Percentiles rank a stretch among this genome's conserved stretches.
These are phyloP conservation scores for Poecilus cupreus DNA, from an alignment of 2,888 invertebrate genomes.

Conservation along the genomic window DNA sequence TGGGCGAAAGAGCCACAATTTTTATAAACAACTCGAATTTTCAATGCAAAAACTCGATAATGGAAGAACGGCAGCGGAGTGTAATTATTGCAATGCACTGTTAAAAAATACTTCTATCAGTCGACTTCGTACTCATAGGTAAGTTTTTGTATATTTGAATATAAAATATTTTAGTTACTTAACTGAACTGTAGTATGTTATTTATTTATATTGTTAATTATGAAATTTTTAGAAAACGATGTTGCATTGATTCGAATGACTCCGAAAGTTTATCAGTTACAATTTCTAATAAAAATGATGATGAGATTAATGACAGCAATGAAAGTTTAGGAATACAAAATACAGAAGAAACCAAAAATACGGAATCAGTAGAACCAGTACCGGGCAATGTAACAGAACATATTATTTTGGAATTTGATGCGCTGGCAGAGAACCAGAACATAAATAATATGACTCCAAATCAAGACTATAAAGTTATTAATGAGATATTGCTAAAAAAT, in stretches of 20 bases:
- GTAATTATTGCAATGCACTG: not conserved
- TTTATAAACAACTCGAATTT: not conserved
- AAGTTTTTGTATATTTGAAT: too few species aligned
- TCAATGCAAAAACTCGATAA: not conserved
- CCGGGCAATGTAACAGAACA: not conserved
- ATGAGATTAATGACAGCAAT: too few species aligned
- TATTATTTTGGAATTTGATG: not conserved
- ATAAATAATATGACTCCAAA: not conserved
- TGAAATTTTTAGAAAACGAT: conserved; percentile 7
- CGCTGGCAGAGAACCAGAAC: not conserved
- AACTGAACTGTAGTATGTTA: not conserved
- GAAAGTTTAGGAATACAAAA: too few species aligned
- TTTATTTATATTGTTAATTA: not conserved
- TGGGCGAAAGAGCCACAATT: not conserved
- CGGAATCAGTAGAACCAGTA: too few species aligned
- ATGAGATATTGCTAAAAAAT: too few species aligned
- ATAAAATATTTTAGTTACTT: not conserved
- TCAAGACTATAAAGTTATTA: not conserved
- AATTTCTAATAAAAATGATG: too few species aligned
- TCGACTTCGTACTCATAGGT: not conserved
- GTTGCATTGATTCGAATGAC: conserved; percentile 3
- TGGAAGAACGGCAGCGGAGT: not conserved
- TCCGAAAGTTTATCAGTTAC: too few species aligned
- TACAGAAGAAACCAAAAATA: too few species aligned
- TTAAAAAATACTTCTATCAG: not conserved